A percentile compares a stretch with the other conserved stretches of the same genome.
Conservation (phyloP, 2,113 vertebrate species). For the Laticauda colubrina region DNA sequence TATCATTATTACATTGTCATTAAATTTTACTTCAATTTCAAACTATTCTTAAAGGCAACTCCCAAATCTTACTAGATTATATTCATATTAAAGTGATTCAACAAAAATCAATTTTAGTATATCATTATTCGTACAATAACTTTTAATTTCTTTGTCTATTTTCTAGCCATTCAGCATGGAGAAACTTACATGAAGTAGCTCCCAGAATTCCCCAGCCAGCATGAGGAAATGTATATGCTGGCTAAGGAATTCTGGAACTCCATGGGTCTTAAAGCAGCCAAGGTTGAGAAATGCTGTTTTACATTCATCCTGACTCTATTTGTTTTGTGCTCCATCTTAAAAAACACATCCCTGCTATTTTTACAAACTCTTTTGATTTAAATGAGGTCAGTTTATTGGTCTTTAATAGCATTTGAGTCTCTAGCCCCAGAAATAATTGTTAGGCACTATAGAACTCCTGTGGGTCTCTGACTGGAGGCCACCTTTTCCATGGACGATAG, state of each 20-base stretch:
- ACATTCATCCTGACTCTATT: neutral
- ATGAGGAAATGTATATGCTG: neutral
- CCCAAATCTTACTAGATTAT: too few relatives aligned
- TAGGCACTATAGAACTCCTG: too few relatives aligned
- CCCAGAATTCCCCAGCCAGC: neutral
- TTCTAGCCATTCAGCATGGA: neutral
- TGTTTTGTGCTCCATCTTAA: neutral
- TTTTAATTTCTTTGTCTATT: too few relatives aligned
- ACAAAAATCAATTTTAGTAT: too few relatives aligned
- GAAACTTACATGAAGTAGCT: neutral
- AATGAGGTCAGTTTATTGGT: neutral
- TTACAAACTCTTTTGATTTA: neutral
- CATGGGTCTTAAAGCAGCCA: neutral
- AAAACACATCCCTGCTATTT: neutral
- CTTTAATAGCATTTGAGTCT: neutral
- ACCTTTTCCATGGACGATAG: neutral
- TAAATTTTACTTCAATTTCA: too few relatives aligned
- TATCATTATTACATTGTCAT: too few relatives aligned
- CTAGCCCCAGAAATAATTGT: neutral
- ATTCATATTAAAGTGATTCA: too few relatives aligned
- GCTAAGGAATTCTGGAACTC: neutral
- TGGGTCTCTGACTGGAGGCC: neutral
- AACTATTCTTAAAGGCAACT: too few relatives aligned
- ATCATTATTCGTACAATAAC: too few relatives aligned
- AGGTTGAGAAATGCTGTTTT: neutral